phyloP scores from a whole-genome alignment of 2,797 vertebrate species.

The Chaetophractus vellerosus region DNA sequence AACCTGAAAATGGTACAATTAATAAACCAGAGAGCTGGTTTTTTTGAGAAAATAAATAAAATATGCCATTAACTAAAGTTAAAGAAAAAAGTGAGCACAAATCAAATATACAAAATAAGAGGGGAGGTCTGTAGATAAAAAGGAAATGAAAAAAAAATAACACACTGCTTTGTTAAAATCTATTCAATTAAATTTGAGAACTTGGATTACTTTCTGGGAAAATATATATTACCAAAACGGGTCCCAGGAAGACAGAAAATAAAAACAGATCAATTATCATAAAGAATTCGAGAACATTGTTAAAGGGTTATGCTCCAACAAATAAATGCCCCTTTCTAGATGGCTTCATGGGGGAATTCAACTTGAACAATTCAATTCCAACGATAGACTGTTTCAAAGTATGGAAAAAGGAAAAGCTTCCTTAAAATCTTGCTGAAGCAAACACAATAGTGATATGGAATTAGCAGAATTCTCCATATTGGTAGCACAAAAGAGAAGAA shows the following conservation, averaged over 20 bases:
- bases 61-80: not conserved
- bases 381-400: not conserved
- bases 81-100: not conserved
- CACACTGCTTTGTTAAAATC: not conserved
- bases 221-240: conserved; percentile 2
- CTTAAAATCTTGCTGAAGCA: conserved; percentile 1
- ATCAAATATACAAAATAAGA: conserved; percentile 21
- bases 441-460: not conserved
- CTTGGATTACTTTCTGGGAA: not conserved
- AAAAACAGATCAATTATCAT: not conserved
- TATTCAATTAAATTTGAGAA: not conserved
- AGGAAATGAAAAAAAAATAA: not conserved
- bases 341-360: not conserved
- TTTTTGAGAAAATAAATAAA: not conserved
- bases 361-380: not conserved
- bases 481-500: conserved; percentile 29
- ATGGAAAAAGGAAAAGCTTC: not conserved
- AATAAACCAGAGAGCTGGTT: not conserved
- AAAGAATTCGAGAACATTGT: not conserved
- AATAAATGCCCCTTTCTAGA: not conserved
- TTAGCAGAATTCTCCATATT: not conserved
- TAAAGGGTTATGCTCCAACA: not conserved
- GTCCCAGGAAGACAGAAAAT: not conserved
- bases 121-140: not conserved
- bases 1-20: not conserved